A percentile compares a stretch with the other conserved stretches of the same genome.
Evolutionary conservation across 2,888 invertebrate species (phyloP).

Genomic region (Epicampocera succincta): DNA sequence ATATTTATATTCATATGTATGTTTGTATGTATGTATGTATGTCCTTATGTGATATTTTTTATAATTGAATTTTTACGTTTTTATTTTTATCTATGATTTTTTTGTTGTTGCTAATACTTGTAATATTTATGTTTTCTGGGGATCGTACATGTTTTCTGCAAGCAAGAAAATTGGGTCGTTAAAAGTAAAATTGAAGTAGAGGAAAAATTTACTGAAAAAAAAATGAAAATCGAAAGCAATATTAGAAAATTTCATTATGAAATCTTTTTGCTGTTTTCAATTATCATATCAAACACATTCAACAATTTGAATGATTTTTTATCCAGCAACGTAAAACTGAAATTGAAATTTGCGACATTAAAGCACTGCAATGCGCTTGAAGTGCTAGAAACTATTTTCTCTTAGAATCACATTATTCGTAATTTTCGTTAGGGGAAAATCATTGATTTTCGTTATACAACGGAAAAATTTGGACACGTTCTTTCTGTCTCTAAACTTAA

Average conservation of each 20-base stretch:
- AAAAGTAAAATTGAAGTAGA: conserved; percentile 28
- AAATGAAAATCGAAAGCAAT: background rate
- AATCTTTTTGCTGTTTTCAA: background rate
- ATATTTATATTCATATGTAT: too few species aligned
- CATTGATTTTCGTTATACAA: too few species aligned
- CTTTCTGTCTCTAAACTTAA: too few species aligned
- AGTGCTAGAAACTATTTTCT: too few species aligned
- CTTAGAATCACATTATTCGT: too few species aligned
- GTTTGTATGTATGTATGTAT: background rate
- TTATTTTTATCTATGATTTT: conserved; percentile 33
- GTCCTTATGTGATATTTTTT: conserved; percentile 5
- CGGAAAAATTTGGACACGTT: too few species aligned
- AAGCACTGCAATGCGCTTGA: too few species aligned
- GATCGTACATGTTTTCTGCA: conserved; percentile 30
- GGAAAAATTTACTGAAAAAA: background rate
- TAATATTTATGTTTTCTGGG: conserved; percentile 40
- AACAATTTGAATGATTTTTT: too few species aligned
- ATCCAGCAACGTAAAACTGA: too few species aligned
- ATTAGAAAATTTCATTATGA: conserved; percentile 1
- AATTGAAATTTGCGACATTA: too few species aligned
- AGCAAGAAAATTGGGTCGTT: conserved; percentile 44
- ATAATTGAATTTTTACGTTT: conserved; percentile 25
- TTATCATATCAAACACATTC: too few species aligned
- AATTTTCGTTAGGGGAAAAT: too few species aligned
- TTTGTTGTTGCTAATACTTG: conserved; percentile 19